A percentile compares a stretch with the other conserved stretches of the same genome.
phyloP scores from a whole-genome alignment of 2,888 invertebrate genomes.

The Ptycholaimellus sp. region DNA sequence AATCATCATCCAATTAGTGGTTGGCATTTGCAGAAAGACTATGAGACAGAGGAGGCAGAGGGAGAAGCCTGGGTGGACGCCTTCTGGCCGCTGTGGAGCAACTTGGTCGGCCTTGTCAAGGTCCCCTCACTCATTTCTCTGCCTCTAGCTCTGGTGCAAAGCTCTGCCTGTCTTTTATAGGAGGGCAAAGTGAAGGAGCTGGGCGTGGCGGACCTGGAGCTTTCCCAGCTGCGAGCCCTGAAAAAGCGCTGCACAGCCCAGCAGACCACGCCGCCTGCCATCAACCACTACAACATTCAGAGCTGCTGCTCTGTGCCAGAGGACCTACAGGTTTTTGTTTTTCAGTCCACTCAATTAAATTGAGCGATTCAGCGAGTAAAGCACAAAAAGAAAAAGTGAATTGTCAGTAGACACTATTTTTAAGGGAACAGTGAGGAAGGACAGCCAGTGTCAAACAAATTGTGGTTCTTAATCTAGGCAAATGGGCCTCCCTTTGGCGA shows the following conservation, averaged over 20 bases:
- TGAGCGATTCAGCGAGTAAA: too few relatives aligned
- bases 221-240: constrained; percentile 11
- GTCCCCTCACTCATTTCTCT: background rate
- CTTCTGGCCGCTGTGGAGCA: constrained; percentile 10
- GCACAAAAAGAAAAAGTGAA: too few relatives aligned
- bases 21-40: too few relatives aligned
- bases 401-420: too few relatives aligned
- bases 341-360: too few relatives aligned
- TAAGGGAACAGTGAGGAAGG: too few relatives aligned
- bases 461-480: too few relatives aligned
- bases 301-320: constrained; percentile 23
- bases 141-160: background rate
- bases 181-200: constrained; percentile 14
- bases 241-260: background rate
- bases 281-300: constrained; percentile 19
- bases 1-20: too few relatives aligned
- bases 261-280: constrained; percentile 10
- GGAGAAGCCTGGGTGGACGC: constrained; percentile 10
- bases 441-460: too few relatives aligned
- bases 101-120: constrained; percentile 13
- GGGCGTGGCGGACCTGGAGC: constrained; percentile 20
- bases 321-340: too few relatives aligned
- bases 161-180: too few relatives aligned
- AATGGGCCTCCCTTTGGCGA: too few relatives aligned
- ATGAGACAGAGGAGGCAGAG: constrained; percentile 4